Conservation (phyloP, 2,113 vertebrate species). For the Thinocorus orbignyianus region DNA sequence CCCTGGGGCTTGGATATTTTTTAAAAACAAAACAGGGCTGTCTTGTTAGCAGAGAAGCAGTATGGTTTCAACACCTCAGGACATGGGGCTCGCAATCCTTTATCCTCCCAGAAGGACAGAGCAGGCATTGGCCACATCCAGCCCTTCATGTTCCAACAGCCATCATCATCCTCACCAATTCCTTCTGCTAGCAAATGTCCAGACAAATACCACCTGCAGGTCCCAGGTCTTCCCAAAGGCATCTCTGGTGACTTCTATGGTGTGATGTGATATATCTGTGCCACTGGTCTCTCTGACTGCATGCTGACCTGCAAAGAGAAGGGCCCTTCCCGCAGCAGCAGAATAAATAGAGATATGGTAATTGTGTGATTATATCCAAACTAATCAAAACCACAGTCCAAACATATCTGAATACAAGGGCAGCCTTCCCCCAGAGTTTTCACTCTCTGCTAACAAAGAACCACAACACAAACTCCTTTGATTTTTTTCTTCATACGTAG, state of each 20-base stretch:
- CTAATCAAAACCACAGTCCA: background rate
- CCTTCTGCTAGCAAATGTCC: background rate
- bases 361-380: background rate
- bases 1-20: background rate
- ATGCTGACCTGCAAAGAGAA: background rate
- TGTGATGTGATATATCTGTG: fast-evolving
- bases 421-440: background rate
- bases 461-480: background rate
- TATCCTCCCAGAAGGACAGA: background rate
- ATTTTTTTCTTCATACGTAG: background rate
- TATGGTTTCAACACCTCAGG: background rate
- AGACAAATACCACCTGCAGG: background rate
- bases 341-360: background rate
- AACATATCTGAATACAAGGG: background rate
- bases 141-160: background rate
- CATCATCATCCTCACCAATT: background rate
- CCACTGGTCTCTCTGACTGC: background rate
- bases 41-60: background rate
- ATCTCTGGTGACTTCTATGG: background rate
- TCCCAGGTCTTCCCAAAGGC: background rate
- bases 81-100: background rate
- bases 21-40: background rate
- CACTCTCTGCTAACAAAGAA: background rate
- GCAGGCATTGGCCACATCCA: background rate
- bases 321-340: background rate